Conservation (phyloP, 2,113 vertebrate genomes). For the Charadrius vociferus region DNA sequence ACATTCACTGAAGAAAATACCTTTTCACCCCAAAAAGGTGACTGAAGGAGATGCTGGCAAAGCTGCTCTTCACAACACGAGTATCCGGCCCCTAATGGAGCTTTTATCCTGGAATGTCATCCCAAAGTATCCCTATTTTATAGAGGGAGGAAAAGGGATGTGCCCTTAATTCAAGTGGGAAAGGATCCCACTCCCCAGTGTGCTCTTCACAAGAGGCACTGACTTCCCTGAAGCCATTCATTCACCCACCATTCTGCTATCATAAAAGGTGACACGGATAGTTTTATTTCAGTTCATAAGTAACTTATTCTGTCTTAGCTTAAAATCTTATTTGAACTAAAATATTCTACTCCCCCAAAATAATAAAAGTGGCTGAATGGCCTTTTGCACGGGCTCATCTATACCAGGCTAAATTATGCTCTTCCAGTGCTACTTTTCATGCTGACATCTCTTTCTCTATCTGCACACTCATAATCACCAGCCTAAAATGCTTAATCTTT, state of each 20-base stretch:
- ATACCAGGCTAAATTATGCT: neutral
- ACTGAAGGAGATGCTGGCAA: neutral
- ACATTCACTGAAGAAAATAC: neutral
- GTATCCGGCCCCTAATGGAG: neutral
- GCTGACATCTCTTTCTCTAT: neutral
- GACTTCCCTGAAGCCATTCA: neutral
- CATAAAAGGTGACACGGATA: neutral
- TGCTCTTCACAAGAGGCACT: neutral
- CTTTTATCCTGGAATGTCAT: neutral
- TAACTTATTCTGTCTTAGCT: neutral
- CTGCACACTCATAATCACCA: neutral
- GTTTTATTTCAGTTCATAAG: neutral
- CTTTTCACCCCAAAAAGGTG: neutral
- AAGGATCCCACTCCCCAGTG: neutral
- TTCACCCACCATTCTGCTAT: neutral
- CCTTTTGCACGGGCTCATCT: neutral
- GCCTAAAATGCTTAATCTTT: neutral
- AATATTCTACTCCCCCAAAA: neutral
- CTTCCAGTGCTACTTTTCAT: neutral
- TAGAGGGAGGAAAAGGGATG: neutral
- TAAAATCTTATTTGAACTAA: neutral
- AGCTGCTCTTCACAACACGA: neutral
- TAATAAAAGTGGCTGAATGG: neutral
- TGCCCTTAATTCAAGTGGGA: neutral
- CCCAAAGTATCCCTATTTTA: neutral